These are phyloP conservation scores for Stictocephala bisonia DNA, from an alignment of 2,888 invertebrate species.

Conservation along the genomic window DNA sequence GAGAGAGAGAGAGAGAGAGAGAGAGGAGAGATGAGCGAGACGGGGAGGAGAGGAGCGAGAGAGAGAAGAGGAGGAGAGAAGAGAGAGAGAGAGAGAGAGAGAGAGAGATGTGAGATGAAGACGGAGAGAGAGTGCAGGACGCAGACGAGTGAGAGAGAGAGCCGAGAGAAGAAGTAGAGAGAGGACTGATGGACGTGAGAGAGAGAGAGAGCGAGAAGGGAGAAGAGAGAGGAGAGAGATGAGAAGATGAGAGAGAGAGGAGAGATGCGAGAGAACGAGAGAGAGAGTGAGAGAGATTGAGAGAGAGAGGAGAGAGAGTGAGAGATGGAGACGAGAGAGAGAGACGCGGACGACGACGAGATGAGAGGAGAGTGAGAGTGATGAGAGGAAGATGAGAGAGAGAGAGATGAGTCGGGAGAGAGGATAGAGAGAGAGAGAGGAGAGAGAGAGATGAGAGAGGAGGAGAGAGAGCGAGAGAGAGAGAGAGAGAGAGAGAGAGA, in stretches of 20 bases:
- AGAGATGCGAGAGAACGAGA: neutral
- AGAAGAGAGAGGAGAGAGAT: neutral
- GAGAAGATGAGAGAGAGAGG: neutral
- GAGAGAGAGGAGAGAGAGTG: neutral
- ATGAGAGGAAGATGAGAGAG: neutral
- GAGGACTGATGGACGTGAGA: neutral
- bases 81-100: neutral
- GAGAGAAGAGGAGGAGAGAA: neutral
- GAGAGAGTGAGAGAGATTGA: neutral
- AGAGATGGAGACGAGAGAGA: neutral
- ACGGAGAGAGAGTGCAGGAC: neutral
- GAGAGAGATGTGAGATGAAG: neutral
- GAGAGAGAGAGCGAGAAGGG: neutral
- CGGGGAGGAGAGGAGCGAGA: too few relatives aligned
- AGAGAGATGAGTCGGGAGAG: neutral
- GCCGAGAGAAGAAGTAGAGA: neutral
- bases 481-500: neutral
- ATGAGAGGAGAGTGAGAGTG: neutral
- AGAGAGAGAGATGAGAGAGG: neutral
- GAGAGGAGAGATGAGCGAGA: too few relatives aligned
- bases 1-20: too few relatives aligned
- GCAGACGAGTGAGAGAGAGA: neutral
- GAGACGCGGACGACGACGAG: neutral
- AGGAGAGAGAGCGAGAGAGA: neutral
- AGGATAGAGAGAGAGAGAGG: constrained; percentile 11